Evolutionary conservation across 2,888 invertebrate genomes (phyloP).

Genomic region (Empis stercorea): DNA sequence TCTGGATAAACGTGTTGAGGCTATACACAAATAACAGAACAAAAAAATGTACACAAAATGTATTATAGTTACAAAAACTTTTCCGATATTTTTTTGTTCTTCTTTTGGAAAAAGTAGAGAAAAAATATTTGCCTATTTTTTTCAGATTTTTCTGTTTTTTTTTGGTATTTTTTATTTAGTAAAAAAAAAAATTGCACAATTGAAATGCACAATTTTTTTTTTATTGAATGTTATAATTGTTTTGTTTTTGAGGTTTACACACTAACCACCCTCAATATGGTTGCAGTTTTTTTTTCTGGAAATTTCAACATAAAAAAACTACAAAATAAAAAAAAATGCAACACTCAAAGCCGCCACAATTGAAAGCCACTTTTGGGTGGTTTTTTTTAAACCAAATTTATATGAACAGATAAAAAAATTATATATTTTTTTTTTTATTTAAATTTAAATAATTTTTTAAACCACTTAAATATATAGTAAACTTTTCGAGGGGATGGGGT

Average conservation of each 20-base stretch:
- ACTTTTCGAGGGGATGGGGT: no score
- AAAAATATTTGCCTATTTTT: no score
- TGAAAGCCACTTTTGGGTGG: conserved; percentile 23
- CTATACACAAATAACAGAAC: no score
- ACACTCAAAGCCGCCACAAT: conserved; percentile 21
- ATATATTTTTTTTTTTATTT: conserved; percentile 10
- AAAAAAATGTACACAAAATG: no score
- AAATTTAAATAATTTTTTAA: no score
- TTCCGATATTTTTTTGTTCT: not conserved
- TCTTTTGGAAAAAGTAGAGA: no score
- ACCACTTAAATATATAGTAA: no score
- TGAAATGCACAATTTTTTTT: not conserved
- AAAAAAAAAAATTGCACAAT: no score
- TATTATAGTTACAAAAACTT: no score
- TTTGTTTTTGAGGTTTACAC: not conserved
- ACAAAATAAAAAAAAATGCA: conserved; percentile 6
- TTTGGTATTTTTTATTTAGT: not conserved
- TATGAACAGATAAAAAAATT: conserved; percentile 8
- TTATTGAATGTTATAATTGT: not conserved
- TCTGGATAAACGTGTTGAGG: not conserved
- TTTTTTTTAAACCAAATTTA: not conserved
- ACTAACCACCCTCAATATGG: not conserved
- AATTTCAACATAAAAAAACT: conserved; percentile 6
- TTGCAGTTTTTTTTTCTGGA: not conserved
- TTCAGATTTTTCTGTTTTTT: not conserved